A percentile compares a stretch with the other conserved stretches of the same genome.
phyloP scores from a whole-genome alignment of 2,113 vertebrate species.

The Hypomesus transpacificus region DNA sequence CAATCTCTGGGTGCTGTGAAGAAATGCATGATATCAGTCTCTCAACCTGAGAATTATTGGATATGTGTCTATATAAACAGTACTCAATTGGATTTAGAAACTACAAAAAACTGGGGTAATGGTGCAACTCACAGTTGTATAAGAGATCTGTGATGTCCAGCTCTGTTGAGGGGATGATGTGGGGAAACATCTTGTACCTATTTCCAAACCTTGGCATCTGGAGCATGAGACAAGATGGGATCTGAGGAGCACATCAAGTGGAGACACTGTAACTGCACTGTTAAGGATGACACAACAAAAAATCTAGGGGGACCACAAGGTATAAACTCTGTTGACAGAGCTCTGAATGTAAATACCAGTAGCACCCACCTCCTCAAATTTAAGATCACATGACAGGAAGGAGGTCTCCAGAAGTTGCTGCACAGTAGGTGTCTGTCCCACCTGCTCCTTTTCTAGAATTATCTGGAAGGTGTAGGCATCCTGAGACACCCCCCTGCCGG shows the following conservation, averaged over 20 bases:
- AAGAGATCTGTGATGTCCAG: constrained; percentile 76
- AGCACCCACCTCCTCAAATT: constrained; percentile 71
- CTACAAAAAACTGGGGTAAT: background rate
- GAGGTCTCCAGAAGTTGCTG: constrained; percentile 76
- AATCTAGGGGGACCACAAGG: background rate
- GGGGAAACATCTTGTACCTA: constrained; percentile 78
- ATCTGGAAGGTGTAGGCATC: constrained; percentile 77
- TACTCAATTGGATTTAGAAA: too few species aligned
- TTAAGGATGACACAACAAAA: background rate
- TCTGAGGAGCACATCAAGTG: constrained; percentile 44
- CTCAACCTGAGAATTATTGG: background rate
- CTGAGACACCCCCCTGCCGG: constrained; percentile 57
- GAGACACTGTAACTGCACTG: background rate
- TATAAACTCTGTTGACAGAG: background rate
- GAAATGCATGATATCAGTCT: constrained; percentile 6
- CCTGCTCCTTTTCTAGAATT: constrained; percentile 72
- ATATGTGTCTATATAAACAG: background rate
- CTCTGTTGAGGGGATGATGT: constrained; percentile 75
- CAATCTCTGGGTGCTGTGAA: constrained; percentile 67
- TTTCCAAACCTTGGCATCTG: constrained; percentile 83
- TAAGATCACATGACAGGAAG: constrained; percentile 70
- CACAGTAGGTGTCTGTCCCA: constrained; percentile 67
- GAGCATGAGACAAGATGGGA: constrained; percentile 73
- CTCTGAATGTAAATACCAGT: background rate
- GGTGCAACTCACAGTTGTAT: constrained; percentile 63